Evolutionary conservation across 1,140 invertebrate species (phyloP).

Genomic region (Rhizoglyphus robini): DNA sequence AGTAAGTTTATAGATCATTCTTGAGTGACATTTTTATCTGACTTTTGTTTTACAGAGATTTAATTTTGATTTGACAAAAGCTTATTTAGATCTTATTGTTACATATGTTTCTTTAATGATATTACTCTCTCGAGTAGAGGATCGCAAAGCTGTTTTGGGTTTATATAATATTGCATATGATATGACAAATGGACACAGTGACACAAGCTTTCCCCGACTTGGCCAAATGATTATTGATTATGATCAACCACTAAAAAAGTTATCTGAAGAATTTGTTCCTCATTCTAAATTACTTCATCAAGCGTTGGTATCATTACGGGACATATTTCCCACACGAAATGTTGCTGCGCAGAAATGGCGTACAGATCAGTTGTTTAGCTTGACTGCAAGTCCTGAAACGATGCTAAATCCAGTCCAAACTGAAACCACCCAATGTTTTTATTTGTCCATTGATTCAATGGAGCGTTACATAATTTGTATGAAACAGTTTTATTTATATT

Average conservation of each 20-base stretch:
- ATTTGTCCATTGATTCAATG: conserved; percentile 81
- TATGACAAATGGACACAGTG: conserved; percentile 76
- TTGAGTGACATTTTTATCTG: no score
- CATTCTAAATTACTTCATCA: conserved; percentile 72
- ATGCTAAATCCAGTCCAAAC: conserved; percentile 85
- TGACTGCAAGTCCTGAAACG: conserved; percentile 77
- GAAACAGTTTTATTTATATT: conserved; percentile 24
- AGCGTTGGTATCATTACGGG: conserved; percentile 70
- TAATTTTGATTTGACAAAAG: conserved; percentile 91
- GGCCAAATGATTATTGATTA: conserved; percentile 97
- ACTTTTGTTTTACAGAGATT: conserved; percentile 39
- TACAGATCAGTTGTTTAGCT: conserved; percentile 74
- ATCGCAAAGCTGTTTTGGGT: conserved; percentile 88
- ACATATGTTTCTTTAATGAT: conserved; percentile 94
- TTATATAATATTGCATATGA: conserved; percentile 96
- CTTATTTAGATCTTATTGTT: conserved; percentile 83
- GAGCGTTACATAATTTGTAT: conserved; percentile 89
- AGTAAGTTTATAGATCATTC: conserved; percentile 37
- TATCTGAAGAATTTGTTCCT: conserved; percentile 91
- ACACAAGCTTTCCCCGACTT: conserved; percentile 79
- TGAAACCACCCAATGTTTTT: conserved; percentile 73
- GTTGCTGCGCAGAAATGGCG: conserved; percentile 84
- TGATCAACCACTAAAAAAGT: conserved; percentile 84
- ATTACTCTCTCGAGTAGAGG: conserved; percentile 85
- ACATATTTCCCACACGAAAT: conserved; percentile 76